phyloP scores from a whole-genome alignment of 2,888 invertebrate species.

The Leucania comma region DNA sequence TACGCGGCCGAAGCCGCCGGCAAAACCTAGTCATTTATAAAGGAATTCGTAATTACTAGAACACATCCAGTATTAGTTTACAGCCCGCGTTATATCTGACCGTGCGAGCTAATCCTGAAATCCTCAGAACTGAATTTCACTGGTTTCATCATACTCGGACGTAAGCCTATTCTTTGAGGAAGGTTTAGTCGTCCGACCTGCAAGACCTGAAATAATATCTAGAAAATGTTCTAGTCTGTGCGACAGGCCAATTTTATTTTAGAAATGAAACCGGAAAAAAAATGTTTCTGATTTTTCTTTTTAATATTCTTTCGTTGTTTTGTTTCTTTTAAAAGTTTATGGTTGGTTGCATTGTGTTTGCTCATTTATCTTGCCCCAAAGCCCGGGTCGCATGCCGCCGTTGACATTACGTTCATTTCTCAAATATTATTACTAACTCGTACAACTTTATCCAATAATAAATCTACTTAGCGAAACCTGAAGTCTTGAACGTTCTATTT shows the following conservation, averaged over 20 bases:
- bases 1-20: too few species aligned
- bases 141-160: constrained; percentile 41
- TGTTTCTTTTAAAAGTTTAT: constrained; percentile 48
- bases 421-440: constrained; percentile 84
- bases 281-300: constrained; percentile 8
- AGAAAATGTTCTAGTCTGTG: constrained; percentile 30
- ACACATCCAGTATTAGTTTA: constrained; percentile 28
- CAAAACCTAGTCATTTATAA: neutral
- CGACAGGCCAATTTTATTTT: constrained; percentile 28
- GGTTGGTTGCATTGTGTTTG: constrained; percentile 77
- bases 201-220: constrained; percentile 43
- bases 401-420: constrained; percentile 86
- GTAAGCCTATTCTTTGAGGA: constrained; percentile 46
- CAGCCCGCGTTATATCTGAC: constrained; percentile 13
- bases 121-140: constrained; percentile 41
- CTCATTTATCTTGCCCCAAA: constrained; percentile 84
- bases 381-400: constrained; percentile 80
- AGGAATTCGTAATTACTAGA: constrained; percentile 19
- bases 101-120: constrained; percentile 46
- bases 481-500: constrained; percentile 65
- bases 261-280: constrained; percentile 14
- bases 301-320: constrained; percentile 31
- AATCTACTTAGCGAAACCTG: constrained; percentile 74
- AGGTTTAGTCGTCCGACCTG: constrained; percentile 29
- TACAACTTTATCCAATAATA: constrained; percentile 81